phyloP scores from a whole-genome alignment of 2,888 invertebrate species.

The Macrostomum cliftonense region DNA sequence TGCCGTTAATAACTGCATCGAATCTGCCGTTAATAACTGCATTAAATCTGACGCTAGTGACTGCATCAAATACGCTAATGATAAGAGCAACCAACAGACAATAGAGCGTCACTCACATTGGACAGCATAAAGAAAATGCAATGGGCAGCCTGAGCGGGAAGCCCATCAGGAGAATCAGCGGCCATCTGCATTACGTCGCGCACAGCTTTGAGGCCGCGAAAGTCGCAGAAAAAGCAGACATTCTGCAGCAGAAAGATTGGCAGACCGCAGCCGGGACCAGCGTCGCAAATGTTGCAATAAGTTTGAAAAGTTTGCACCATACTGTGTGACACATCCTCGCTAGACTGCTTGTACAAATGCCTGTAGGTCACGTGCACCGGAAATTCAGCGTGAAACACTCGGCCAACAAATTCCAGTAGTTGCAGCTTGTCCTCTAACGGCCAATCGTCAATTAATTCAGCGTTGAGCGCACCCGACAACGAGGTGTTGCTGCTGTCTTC shows the following conservation, averaged over 20 bases:
- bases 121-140: slow-evolving; percentile 68
- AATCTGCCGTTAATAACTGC: too few relatives aligned
- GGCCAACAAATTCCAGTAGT: slow-evolving; percentile 65
- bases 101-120: slow-evolving; percentile 40
- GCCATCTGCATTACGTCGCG: too few relatives aligned
- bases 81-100: too few relatives aligned
- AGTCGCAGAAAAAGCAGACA: slow-evolving; percentile 77
- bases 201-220: slow-evolving; percentile 59
- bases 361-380: slow-evolving; percentile 54
- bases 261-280: slow-evolving; percentile 37
- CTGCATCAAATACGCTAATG: too few relatives aligned
- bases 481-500: too few relatives aligned
- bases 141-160: slow-evolving; percentile 60
- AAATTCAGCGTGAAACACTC: slow-evolving; percentile 69
- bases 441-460: slow-evolving; percentile 44
- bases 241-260: slow-evolving; percentile 71
- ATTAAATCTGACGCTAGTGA: too few relatives aligned
- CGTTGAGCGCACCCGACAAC: too few relatives aligned
- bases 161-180: slow-evolving; percentile 41
- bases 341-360: slow-evolving; percentile 36
- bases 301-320: too few relatives aligned
- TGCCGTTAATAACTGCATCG: too few relatives aligned
- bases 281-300: too few relatives aligned
- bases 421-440: slow-evolving; percentile 66
- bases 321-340: too few relatives aligned